phyloP scores from a whole-genome alignment of 2,113 vertebrate genomes.

The Atractosteus spatula region DNA sequence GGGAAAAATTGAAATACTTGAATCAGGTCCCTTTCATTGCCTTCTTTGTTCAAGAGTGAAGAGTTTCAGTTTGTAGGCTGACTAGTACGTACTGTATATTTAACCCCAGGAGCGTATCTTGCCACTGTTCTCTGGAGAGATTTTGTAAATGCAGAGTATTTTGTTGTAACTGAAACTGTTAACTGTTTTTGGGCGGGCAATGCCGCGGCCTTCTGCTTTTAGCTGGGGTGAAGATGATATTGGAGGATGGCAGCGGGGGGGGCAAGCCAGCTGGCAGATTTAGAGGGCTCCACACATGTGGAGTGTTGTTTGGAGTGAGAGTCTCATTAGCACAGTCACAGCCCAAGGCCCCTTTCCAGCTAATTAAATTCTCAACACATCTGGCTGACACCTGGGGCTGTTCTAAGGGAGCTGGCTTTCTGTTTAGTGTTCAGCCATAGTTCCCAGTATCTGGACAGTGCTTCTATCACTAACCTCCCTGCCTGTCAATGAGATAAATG shows the following conservation, averaged over 20 bases:
- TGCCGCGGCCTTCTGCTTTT: no score
- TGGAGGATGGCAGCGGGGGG: constrained; percentile 20
- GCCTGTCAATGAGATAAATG: not conserved
- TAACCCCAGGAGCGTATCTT: no score
- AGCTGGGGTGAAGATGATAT: constrained; percentile 22
- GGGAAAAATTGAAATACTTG: no score
- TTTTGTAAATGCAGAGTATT: no score
- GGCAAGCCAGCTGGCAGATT: constrained; percentile 46
- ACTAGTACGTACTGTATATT: no score
- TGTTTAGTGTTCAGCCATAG: constrained; percentile 1
- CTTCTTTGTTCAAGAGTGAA: no score
- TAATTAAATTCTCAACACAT: constrained; percentile 53
- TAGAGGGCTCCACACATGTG: constrained; percentile 39
- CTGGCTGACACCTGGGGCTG: constrained; percentile 59
- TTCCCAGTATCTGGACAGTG: no score
- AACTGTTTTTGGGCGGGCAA: no score
- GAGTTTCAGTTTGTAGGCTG: no score
- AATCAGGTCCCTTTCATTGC: no score
- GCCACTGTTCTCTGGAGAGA: no score
- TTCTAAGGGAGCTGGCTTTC: constrained; percentile 18
- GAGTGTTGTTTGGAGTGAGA: constrained; percentile 42
- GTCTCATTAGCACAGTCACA: constrained; percentile 51
- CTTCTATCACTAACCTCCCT: not conserved
- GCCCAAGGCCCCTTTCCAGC: constrained; percentile 43
- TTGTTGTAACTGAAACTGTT: no score